A percentile compares a stretch with the other conserved stretches of the same genome.
Conservation (phyloP, 2,888 invertebrate genomes). For the Ophion slaviceki region DNA sequence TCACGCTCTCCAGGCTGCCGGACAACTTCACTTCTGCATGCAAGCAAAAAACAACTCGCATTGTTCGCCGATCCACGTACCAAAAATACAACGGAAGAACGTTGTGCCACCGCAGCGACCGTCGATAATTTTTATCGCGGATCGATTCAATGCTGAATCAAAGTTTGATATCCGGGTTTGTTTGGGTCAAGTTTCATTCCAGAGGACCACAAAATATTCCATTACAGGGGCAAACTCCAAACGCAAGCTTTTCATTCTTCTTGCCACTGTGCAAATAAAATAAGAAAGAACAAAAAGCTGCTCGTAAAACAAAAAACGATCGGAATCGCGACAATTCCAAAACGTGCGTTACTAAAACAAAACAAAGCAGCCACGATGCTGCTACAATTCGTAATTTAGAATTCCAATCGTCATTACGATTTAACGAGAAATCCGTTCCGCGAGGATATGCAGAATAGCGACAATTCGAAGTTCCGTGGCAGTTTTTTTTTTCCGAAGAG, state of each 20-base stretch:
- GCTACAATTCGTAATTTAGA: not conserved
- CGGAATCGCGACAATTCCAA: not conserved
- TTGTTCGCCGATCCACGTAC: not conserved
- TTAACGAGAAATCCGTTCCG: not conserved
- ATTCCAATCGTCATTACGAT: not conserved
- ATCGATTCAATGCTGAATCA: not conserved
- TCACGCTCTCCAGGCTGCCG: not conserved
- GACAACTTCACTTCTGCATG: not conserved
- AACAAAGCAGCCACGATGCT: not conserved
- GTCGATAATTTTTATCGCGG: not conserved
- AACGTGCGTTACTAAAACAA: not conserved
- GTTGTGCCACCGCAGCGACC: not conserved
- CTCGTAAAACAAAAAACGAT: not conserved
- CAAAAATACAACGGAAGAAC: not conserved
- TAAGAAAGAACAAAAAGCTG: not conserved
- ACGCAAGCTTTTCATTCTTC: not conserved
- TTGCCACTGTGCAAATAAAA: conserved; percentile 3
- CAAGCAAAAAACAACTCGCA: not conserved
- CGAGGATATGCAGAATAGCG: not conserved
- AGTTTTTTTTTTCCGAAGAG: not conserved
- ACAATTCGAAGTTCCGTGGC: not conserved
- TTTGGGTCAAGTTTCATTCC: not conserved
- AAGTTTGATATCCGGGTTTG: not conserved
- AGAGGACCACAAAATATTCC: not conserved
- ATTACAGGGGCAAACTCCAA: not conserved